These are phyloP conservation scores for Paramormyrops hopkinsi DNA, from an alignment of 2,797 vertebrate genomes.

Conservation along the genomic window DNA sequence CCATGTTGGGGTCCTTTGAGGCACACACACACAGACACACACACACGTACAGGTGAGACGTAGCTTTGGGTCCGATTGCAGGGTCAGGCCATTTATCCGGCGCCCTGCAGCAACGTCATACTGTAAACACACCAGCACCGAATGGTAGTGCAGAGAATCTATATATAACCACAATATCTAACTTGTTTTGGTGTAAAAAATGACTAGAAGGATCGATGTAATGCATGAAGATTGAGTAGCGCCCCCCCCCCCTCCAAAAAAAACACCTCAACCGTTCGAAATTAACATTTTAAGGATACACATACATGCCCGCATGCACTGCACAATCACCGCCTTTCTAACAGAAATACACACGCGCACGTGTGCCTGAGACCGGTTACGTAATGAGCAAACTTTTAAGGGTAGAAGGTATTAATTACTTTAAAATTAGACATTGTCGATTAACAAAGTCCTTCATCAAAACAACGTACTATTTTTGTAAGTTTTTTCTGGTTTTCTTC, in stretches of 20 bases:
- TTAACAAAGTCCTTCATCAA: background rate
- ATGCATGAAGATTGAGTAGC: background rate
- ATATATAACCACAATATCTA: background rate
- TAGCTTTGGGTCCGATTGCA: background rate
- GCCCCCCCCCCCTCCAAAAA: background rate
- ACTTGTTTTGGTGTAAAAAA: background rate
- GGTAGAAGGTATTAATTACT: background rate
- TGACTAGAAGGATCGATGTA: background rate
- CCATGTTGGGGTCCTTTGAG: background rate
- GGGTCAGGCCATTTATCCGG: background rate
- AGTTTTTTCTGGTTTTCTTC: background rate
- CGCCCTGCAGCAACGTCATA: background rate
- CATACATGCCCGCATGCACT: background rate
- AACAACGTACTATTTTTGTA: background rate
- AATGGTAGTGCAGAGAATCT: background rate
- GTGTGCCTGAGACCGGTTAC: background rate
- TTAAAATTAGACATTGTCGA: background rate
- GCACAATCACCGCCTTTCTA: background rate
- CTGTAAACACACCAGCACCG: background rate
- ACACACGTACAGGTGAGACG: background rate
- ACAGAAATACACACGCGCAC: background rate
- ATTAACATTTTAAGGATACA: background rate
- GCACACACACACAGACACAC: background rate
- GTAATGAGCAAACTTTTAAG: background rate
- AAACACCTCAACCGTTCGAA: background rate